A percentile compares a stretch with the other conserved stretches of the same genome.
phyloP scores from a whole-genome alignment of 2,888 invertebrate genomes.

The Eristalis intricaria region DNA sequence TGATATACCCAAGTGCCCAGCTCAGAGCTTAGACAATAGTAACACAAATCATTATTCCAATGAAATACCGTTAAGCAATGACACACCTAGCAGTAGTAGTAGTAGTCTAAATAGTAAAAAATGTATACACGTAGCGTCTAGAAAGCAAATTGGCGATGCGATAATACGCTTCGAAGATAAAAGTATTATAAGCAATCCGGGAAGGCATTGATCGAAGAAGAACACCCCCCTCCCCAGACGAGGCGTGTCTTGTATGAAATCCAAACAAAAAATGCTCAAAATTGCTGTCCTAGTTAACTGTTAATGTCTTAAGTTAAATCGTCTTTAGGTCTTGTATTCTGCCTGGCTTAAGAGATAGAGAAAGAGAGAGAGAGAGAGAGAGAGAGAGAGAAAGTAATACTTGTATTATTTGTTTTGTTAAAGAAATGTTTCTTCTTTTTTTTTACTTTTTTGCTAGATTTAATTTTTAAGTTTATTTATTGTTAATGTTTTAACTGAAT shows the following conservation, averaged over 20 bases:
- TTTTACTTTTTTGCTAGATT: not conserved
- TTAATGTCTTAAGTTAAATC: conserved; percentile 10
- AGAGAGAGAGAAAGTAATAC: not conserved
- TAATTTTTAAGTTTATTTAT: conserved; percentile 35
- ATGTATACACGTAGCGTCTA: conserved; percentile 83
- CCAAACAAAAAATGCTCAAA: conserved; percentile 64
- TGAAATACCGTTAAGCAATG: conserved; percentile 73
- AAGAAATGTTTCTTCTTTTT: not conserved
- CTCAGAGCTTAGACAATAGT: conserved; percentile 44
- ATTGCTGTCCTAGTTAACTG: conserved; percentile 47
- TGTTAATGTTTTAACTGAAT: conserved; percentile 15
- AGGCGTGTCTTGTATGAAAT: not conserved
- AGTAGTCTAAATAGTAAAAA: conserved; percentile 74
- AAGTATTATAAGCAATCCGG: conserved; percentile 76
- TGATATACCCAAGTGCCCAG: conserved; percentile 75
- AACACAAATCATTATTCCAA: conserved; percentile 60
- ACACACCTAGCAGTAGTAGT: conserved; percentile 63
- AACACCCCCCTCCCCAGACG: not conserved
- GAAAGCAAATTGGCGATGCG: conserved; percentile 81
- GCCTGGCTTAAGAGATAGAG: not conserved
- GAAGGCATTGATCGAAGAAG: conserved; percentile 28
- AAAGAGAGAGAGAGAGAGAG: no score
- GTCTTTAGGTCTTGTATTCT: conserved; percentile 13
- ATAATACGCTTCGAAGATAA: conserved; percentile 80
- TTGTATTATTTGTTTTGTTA: conserved; percentile 25